A percentile compares a stretch with the other conserved stretches of the same genome.
Conservation (phyloP, 2,113 vertebrate species). For the Rhagologus leucostigma region DNA sequence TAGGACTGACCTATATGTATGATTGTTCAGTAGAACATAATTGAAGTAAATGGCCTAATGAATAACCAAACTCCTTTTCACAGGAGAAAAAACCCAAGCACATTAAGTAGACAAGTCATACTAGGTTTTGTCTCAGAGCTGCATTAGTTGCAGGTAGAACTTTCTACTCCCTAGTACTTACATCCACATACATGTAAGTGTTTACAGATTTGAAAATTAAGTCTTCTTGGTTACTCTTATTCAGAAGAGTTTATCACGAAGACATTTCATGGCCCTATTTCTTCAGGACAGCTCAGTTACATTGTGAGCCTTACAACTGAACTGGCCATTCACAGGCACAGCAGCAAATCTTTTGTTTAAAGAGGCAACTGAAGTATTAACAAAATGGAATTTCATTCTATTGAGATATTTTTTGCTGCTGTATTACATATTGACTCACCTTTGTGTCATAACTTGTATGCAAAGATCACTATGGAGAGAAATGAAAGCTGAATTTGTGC, state of each 20-base stretch:
- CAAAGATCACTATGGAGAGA: conserved; percentile 44
- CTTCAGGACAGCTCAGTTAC: neutral
- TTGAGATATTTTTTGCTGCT: neutral
- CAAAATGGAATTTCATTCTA: neutral
- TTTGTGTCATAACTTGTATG: neutral
- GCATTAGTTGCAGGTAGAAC: neutral
- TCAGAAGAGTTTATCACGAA: neutral
- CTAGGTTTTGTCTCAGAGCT: neutral
- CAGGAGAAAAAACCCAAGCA: accelerated
- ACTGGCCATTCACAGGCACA: neutral
- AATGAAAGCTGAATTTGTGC: conserved; percentile 11
- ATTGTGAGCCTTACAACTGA: neutral
- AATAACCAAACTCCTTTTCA: neutral
- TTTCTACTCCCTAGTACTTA: neutral
- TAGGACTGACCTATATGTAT: neutral
- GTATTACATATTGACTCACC: neutral
- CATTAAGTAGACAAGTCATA: neutral
- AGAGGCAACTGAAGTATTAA: neutral
- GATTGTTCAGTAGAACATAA: neutral
- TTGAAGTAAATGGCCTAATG: neutral
- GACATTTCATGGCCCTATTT: neutral
- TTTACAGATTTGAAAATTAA: neutral
- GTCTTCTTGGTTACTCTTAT: neutral
- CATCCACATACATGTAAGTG: neutral
- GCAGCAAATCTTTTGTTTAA: conserved; percentile 1